These are phyloP conservation scores for Labia minor DNA, from an alignment of 2,888 invertebrate species.

Conservation along the genomic window DNA sequence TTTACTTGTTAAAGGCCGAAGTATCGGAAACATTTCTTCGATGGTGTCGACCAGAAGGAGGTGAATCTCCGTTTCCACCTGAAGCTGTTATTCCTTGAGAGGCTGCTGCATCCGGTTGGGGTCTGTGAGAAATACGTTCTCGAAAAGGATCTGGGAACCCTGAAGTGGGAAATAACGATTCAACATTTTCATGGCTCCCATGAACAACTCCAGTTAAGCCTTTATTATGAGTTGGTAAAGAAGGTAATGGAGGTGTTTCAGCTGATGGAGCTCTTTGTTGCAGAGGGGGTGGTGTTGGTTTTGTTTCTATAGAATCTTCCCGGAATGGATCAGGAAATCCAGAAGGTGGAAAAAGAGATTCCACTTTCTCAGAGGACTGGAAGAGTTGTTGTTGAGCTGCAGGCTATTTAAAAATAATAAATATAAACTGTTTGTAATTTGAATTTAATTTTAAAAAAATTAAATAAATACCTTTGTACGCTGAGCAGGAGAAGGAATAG, in stretches of 20 bases:
- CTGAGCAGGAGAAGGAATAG: constrained; percentile 25
- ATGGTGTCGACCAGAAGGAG: constrained; percentile 51
- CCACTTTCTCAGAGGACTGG: constrained; percentile 32
- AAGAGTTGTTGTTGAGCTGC: neutral
- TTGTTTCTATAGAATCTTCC: constrained; percentile 35
- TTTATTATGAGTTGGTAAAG: constrained; percentile 27
- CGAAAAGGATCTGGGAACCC: constrained; percentile 61
- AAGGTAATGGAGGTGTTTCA: constrained; percentile 35
- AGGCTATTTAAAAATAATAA: neutral
- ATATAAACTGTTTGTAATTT: neutral
- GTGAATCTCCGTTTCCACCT: constrained; percentile 27
- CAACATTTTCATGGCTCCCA: constrained; percentile 31
- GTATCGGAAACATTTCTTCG: constrained; percentile 76
- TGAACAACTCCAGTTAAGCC: constrained; percentile 28
- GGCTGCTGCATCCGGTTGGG: constrained; percentile 27
- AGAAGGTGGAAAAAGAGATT: constrained; percentile 52
- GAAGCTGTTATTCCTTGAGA: constrained; percentile 32
- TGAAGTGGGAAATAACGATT: constrained; percentile 44
- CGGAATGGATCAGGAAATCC: constrained; percentile 61
- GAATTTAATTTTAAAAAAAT: neutral
- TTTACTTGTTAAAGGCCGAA: constrained; percentile 68
- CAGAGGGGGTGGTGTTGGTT: constrained; percentile 22
- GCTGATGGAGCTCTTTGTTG: constrained; percentile 24
- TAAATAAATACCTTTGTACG: neutral
- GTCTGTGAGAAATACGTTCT: constrained; percentile 34